A percentile compares a stretch with the other conserved stretches of the same genome.
Conservation (phyloP, 2,888 invertebrate species). For the Archips xylosteana region DNA sequence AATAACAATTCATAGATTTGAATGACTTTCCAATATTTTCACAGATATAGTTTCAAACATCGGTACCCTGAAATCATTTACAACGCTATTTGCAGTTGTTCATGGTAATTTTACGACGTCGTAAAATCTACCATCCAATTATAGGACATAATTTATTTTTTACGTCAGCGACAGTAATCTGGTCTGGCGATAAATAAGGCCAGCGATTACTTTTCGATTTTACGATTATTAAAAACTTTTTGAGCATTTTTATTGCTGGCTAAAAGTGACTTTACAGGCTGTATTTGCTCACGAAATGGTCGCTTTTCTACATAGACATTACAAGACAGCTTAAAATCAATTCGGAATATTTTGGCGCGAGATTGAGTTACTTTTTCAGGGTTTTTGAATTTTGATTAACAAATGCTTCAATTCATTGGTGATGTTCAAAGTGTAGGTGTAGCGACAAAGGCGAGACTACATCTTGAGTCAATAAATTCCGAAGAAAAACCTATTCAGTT, state of each 20-base stretch:
- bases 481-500: no score
- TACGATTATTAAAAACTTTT: slow-evolving; percentile 47
- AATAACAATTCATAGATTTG: no score
- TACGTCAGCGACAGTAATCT: slow-evolving; percentile 62
- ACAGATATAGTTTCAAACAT: no score
- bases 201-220: slow-evolving; percentile 52
- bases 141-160: slow-evolving; percentile 70
- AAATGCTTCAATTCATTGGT: no score
- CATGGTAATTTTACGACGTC: slow-evolving; percentile 70
- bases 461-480: no score
- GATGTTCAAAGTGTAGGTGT: no score
- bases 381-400: no score
- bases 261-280: slow-evolving; percentile 34
- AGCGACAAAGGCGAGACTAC: no score
- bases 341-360: no score
- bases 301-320: neutral
- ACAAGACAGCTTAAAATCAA: no score
- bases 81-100: slow-evolving; percentile 66
- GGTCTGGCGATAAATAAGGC: slow-evolving; percentile 55
- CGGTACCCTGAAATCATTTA: slow-evolving; percentile 53
- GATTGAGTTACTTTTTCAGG: no score
- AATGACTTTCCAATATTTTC: no score
- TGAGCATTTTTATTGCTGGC: slow-evolving; percentile 16
- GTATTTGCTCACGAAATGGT: slow-evolving; percentile 39
- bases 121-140: slow-evolving; percentile 74